phyloP scores from a whole-genome alignment of 2,888 invertebrate species.

The Pristionchus exspectatus region DNA sequence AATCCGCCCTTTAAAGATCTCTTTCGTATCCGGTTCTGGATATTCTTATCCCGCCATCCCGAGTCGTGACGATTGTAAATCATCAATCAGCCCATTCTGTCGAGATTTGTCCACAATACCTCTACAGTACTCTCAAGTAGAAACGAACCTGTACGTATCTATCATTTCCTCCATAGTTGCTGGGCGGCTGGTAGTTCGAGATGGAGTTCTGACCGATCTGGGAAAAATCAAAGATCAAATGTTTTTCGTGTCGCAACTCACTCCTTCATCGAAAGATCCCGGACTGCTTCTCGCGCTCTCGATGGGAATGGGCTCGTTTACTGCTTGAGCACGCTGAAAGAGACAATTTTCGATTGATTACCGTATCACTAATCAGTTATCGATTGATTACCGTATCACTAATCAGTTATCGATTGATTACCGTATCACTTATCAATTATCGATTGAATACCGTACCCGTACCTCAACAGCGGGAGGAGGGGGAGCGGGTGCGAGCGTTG shows the following conservation, averaged over 20 bases:
- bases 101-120: neutral
- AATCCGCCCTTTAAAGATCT: neutral
- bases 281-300: neutral
- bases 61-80: constrained; percentile 57
- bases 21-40: neutral
- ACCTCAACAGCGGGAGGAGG: constrained; percentile 34
- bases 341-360: neutral
- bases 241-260: neutral
- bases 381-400: neutral
- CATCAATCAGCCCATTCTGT: constrained; percentile 54
- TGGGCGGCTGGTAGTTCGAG: constrained; percentile 42
- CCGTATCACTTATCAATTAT: neutral
- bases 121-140: neutral
- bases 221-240: neutral
- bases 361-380: neutral
- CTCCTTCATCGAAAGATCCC: constrained; percentile 45
- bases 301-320: constrained; percentile 20
- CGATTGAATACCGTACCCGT: neutral
- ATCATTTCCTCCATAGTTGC: constrained; percentile 35
- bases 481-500: constrained; percentile 17
- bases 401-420: neutral
- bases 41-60: neutral
- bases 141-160: constrained; percentile 31
- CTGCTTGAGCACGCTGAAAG: neutral
- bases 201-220: constrained; percentile 4